Conservation (phyloP, 2,888 invertebrate genomes). For the Apomyelois bistriatella region DNA sequence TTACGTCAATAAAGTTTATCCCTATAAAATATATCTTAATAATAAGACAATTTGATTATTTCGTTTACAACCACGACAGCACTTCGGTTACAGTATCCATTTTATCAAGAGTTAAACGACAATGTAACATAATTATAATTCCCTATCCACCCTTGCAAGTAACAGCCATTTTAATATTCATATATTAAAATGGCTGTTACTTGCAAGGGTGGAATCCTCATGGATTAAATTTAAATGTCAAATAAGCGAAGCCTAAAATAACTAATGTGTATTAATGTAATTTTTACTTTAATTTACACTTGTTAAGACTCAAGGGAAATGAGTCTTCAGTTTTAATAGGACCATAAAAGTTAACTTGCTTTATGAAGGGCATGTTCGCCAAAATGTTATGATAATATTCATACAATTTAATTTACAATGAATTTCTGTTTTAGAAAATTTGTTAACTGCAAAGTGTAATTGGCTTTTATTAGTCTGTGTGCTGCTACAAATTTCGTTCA, state of each 20-base stretch:
- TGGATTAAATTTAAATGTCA: slow-evolving; percentile 6
- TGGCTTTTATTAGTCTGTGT: not conserved
- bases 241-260: not conserved
- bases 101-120: slow-evolving; percentile 1
- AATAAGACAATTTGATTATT: not conserved
- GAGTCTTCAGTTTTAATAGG: slow-evolving; percentile 5
- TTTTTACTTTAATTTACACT: slow-evolving; percentile 7
- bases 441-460: not conserved
- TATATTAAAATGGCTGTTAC: slow-evolving; percentile 6
- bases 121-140: slow-evolving; percentile 6
- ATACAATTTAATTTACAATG: not conserved
- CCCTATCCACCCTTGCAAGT: not conserved
- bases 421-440: not conserved
- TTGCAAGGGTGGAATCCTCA: not conserved
- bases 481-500: no score
- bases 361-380: not conserved
- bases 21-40: not conserved
- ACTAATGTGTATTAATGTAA: not conserved
- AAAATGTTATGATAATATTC: slow-evolving; percentile 3
- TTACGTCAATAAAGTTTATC: no score
- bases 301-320: slow-evolving; percentile 1
- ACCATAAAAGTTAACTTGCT: slow-evolving; percentile 6
- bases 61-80: not conserved
- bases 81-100: slow-evolving; percentile 3
- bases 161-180: slow-evolving; percentile 6